Evolutionary conservation across 2,113 vertebrate species (phyloP), one percentile per base, ranked within the genome.

Genomic region (Salvelinus alpinus): DNA sequence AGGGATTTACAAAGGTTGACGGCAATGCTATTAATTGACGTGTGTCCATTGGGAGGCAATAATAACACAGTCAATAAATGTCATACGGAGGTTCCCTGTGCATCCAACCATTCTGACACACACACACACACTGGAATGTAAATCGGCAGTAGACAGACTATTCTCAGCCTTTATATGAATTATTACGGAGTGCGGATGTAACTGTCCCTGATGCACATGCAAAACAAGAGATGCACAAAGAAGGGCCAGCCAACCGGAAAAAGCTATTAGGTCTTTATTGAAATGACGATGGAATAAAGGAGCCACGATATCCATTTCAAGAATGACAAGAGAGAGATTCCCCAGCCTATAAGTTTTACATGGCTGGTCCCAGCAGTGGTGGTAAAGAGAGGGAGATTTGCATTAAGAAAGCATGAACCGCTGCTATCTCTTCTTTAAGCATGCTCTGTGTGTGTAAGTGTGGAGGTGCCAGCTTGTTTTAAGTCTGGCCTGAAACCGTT

Each of bases 401-500:
- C 2, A n/a, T 64, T 29, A 38, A 14, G 20, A 64, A 64, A 64
- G 24, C 60, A 64, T 64, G 60, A 22, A 64, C 22, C 5, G 60
- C 18, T 24, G 38, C 68, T n/a, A 13, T 70, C 38, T 9, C 13
- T 68, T 38, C 27, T 38, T n/a, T 25, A 20, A 20, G 27, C 11
- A 18, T 22, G 8, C 66, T 54, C 24, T 24, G 25, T 27, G 51
- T 25, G 25, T 25, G 51, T 25, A 7, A 7, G 51, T 20, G 48
- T 59, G 70, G 1, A 47, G 51, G 14, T 34, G 29, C 24, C 44
- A 66, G 62, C 34, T 34, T 44, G 13, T 71, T 57, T 54, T 29
- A 7, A 77, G 0, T 18, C 78, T 73, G 83, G 74, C 85, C 86
- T 87, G 82, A 86, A 93, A 87, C 89, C 86, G 85, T 91, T 93